Conservation (phyloP, 2,888 invertebrate species). For the Erebia ligea region DNA sequence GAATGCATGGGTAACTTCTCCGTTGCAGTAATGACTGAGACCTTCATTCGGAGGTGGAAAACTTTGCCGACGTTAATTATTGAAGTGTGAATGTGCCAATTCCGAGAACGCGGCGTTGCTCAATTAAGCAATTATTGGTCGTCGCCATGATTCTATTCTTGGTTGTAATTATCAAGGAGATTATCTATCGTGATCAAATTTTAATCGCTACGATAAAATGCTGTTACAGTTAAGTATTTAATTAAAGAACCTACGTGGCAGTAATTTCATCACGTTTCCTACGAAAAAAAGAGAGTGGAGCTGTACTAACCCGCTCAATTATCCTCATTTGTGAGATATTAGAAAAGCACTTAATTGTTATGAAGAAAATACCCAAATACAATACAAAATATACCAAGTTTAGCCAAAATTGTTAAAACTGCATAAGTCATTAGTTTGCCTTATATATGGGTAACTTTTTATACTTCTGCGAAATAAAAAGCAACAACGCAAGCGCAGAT, state of each 20-base stretch:
- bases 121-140: conserved; percentile 64
- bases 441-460: too few species aligned
- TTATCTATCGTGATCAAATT: conserved; percentile 38
- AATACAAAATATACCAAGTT: too few species aligned
- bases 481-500: neutral
- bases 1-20: conserved; percentile 49
- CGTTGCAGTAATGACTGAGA: conserved; percentile 60
- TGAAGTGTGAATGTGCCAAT: conserved; percentile 61
- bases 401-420: too few species aligned
- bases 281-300: neutral
- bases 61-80: conserved; percentile 72
- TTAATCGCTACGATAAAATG: neutral
- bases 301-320: neutral
- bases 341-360: too few species aligned
- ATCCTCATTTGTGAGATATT: too few species aligned
- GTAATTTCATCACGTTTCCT: neutral
- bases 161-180: conserved; percentile 47
- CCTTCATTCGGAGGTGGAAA: conserved; percentile 62
- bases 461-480: neutral
- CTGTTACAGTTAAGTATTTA: neutral
- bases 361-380: too few species aligned
- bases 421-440: too few species aligned
- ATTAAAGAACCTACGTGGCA: neutral
- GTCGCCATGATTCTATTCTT: conserved; percentile 45
- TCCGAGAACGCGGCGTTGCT: conserved; percentile 48